Base-by-base conservation (phyloP, 2,888 invertebrate species). In the Tipula lateralis region DNA sequence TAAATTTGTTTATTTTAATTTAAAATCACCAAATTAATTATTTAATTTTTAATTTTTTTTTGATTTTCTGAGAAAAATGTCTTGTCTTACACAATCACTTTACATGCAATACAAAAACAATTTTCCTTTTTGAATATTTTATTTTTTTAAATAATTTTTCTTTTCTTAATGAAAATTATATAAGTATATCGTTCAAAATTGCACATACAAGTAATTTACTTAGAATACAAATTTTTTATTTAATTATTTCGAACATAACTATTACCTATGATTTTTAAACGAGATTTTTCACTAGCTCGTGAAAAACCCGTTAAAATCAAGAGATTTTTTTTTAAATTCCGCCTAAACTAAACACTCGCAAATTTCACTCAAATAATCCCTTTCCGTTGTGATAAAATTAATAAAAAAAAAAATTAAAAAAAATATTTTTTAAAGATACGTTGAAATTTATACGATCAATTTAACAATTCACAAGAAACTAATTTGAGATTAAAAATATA, bases 201-300 rank as follows among this genome's bases (percentile, higher is more conserved):
- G 66, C 66, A 66, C 66, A 66, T 66, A 24, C 66, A 66, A 66
- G n/a, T 66, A 44, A 66, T 39, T 39, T n/a, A n/a, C n/a, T 16
- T 50, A 16, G n/a, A 50, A 16, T 50, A 50, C 5, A 16, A 50
- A 50, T 50, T 5, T 36, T 32, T 32, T 32, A n/a, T n/a, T 44
- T n/a, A 44, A 24, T 66, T 66, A 19, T 24, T 66, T 66, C 66
- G 66, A 66, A 24, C 12, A 66, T 66, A 13, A 5, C 3, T 66
- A 66, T 66, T 66, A 66, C 66, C 66, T 66, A 66, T 66, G 66
- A 66, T 66, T 66, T 66, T 66, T 66, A 66, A 66, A 66, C 66
- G 66, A n/a, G 66, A 13, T 24, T 44, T 44, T n/a, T n/a, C 44
- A 44, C 44, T 16, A n/a, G 44, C 36, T 44, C n/a, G 44, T n/a